Conservation (phyloP, 1,140 invertebrate species). For the Papilio aristodemus region DNA sequence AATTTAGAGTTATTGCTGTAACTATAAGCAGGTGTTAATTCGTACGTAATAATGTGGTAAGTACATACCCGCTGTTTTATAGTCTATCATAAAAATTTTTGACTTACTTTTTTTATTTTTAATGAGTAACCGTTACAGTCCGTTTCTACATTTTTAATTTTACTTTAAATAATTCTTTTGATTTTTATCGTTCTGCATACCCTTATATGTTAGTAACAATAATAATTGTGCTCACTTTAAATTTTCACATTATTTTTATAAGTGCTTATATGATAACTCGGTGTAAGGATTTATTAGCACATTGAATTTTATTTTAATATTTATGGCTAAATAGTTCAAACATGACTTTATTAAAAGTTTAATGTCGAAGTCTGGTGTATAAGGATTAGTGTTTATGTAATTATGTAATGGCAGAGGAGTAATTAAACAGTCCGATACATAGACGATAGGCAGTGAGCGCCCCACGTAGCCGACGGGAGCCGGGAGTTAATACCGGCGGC, state of each 20-base stretch:
- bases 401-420: background rate
- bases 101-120: slow-evolving; percentile 7
- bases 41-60: slow-evolving; percentile 14
- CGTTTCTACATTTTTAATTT: background rate
- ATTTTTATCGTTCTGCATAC: background rate
- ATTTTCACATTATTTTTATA: no score
- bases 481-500: slow-evolving; percentile 38
- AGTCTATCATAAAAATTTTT: slow-evolving; percentile 7
- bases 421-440: slow-evolving; percentile 21
- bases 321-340: no score
- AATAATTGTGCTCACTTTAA: no score
- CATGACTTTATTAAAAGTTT: no score
- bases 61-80: slow-evolving; percentile 30
- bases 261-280: no score
- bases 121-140: slow-evolving; percentile 2
- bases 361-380: no score
- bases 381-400: background rate
- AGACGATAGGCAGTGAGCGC: background rate
- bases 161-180: background rate
- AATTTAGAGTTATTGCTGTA: slow-evolving; percentile 18
- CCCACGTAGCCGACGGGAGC: background rate
- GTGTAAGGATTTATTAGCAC: no score
- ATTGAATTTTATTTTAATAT: no score
- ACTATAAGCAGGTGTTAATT: slow-evolving; percentile 32
- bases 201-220: background rate